phyloP scores from a whole-genome alignment of 1,140 invertebrate genomes.

The Centruroides vittatus region DNA sequence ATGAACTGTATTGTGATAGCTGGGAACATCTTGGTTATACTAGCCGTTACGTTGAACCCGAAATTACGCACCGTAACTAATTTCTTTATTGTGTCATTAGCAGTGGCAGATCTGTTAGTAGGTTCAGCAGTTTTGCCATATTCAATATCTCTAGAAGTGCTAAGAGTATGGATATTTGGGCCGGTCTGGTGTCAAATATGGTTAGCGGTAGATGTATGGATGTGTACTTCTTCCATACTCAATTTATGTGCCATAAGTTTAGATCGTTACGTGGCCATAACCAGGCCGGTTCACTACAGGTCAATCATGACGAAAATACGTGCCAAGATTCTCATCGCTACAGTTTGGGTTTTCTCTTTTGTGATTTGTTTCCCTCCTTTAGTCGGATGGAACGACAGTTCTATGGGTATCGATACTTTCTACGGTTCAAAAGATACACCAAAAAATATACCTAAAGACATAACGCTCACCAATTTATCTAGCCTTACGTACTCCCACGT shows the following conservation, averaged over 20 bases:
- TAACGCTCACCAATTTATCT: too few relatives aligned
- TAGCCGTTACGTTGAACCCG: slow-evolving; percentile 69
- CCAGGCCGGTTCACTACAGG: slow-evolving; percentile 79
- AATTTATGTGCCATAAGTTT: slow-evolving; percentile 67
- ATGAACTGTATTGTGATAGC: slow-evolving; percentile 72
- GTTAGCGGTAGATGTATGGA: slow-evolving; percentile 86
- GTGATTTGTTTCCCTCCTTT: slow-evolving; percentile 89
- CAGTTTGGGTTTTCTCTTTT: slow-evolving; percentile 86
- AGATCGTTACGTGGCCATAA: slow-evolving; percentile 87
- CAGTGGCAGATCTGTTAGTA: slow-evolving; percentile 76
- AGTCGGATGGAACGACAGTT: background rate
- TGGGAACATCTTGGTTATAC: slow-evolving; percentile 76
- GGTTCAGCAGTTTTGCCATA: slow-evolving; percentile 75
- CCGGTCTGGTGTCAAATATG: slow-evolving; percentile 79
- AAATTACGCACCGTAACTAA: slow-evolving; percentile 84
- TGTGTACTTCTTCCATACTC: slow-evolving; percentile 87
- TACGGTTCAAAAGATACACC: too few relatives aligned
- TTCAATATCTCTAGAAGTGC: slow-evolving; percentile 64
- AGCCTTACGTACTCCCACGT: too few relatives aligned
- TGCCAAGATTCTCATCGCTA: slow-evolving; percentile 72
- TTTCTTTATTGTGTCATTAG: slow-evolving; percentile 82
- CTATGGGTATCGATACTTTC: too few relatives aligned
- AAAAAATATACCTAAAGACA: too few relatives aligned
- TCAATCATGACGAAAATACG: slow-evolving; percentile 74
- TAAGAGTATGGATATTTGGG: slow-evolving; percentile 79